phyloP scores from a whole-genome alignment of 2,113 vertebrate species.

The Prolemur simus region DNA sequence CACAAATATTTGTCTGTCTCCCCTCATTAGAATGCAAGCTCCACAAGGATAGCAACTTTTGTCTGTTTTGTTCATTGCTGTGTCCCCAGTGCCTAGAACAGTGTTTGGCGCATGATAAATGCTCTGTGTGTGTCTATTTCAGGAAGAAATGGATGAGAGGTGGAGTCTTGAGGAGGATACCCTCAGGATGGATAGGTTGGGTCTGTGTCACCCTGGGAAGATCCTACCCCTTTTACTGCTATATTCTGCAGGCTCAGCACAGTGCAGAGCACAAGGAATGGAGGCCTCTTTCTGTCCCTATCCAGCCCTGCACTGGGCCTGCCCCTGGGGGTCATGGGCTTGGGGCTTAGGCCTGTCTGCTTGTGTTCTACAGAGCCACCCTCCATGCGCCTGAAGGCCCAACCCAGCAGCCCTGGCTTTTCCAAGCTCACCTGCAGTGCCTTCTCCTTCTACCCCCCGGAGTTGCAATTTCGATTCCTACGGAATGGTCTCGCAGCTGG shows the following conservation, averaged over 20 bases:
- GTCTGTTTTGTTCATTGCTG: not conserved
- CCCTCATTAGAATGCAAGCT: not conserved
- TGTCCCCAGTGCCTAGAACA: not conserved
- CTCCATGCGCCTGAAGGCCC: slow-evolving; percentile 72
- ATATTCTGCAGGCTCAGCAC: not conserved
- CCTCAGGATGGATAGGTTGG: not conserved
- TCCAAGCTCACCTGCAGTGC: slow-evolving; percentile 70
- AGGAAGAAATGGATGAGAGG: not conserved
- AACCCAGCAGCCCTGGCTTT: not conserved
- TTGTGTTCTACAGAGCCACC: slow-evolving; percentile 49
- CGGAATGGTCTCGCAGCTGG: slow-evolving; percentile 11
- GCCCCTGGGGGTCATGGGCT: not conserved
- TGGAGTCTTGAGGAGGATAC: not conserved
- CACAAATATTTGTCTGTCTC: too few relatives aligned
- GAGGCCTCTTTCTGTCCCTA: not conserved
- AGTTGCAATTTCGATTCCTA: slow-evolving; percentile 62
- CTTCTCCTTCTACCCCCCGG: slow-evolving; percentile 73
- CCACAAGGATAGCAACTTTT: not conserved
- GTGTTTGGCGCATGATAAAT: not conserved
- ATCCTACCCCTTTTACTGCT: not conserved
- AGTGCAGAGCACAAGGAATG: not conserved
- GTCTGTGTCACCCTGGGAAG: not conserved
- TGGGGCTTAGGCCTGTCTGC: not conserved
- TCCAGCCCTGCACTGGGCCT: not conserved
- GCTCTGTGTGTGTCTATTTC: not conserved